Percentiles rank a stretch among this genome's conserved stretches.
phyloP scores from a whole-genome alignment of 2,888 invertebrate genomes.

The Coenonympha arcania region DNA sequence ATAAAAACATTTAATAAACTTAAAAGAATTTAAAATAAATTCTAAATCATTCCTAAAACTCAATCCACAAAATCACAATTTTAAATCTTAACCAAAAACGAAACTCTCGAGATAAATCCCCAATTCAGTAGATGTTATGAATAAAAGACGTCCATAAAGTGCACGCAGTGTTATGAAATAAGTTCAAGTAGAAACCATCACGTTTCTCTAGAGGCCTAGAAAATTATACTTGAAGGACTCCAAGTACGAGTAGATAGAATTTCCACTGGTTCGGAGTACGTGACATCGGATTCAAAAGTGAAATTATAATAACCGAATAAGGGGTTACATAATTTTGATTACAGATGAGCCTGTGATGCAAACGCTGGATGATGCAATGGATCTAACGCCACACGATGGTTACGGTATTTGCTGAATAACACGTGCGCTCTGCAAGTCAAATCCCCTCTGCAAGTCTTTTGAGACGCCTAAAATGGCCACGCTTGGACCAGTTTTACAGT shows the following conservation, averaged over 20 bases:
- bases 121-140: no score
- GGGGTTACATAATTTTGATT: slow-evolving; percentile 32
- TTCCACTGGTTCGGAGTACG: slow-evolving; percentile 15
- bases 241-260: slow-evolving; percentile 5
- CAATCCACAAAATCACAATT: not conserved
- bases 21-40: no score
- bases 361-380: slow-evolving; percentile 29
- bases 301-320: slow-evolving; percentile 29
- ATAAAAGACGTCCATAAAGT: not conserved
- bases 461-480: slow-evolving; percentile 27
- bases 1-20: no score
- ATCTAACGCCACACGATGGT: slow-evolving; percentile 27
- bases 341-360: slow-evolving; percentile 31
- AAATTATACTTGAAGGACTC: not conserved
- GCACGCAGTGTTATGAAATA: not conserved
- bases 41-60: no score
- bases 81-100: not conserved
- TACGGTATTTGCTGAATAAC: slow-evolving; percentile 35
- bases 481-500: not conserved
- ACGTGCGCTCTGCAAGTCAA: slow-evolving; percentile 36
- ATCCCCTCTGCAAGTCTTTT: slow-evolving; percentile 21
- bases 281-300: slow-evolving; percentile 27
- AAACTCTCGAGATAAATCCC: no score
- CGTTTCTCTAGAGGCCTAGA: not conserved
- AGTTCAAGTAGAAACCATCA: not conserved